Percentiles rank a stretch among this genome's conserved stretches.
Evolutionary conservation across 2,113 vertebrate species (phyloP).

Genomic region (Callopanchax toddi): DNA sequence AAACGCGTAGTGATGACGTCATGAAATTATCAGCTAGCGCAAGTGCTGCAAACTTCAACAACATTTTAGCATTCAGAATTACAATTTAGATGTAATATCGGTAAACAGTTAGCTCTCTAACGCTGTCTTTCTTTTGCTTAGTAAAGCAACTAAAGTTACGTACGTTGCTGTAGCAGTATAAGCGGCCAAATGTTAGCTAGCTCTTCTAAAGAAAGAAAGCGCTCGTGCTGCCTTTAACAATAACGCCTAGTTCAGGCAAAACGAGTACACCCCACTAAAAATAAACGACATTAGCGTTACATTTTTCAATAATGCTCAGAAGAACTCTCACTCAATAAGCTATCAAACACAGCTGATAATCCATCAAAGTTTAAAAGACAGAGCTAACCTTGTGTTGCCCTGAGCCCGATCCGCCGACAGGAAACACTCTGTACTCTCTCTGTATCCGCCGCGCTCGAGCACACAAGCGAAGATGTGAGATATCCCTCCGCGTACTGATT

Average conservation of each 20-base stretch:
- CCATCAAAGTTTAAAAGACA: constrained; percentile 8
- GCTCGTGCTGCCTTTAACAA: constrained; percentile 22
- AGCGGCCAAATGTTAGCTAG: constrained; percentile 42
- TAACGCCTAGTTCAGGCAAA: constrained; percentile 6
- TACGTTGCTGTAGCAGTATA: constrained; percentile 6
- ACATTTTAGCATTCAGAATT: constrained; percentile 2
- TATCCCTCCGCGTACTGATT: constrained; percentile 47
- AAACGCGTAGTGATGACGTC: constrained; percentile 63
- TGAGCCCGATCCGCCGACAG: neutral
- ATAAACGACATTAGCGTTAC: neutral
- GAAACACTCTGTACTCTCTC: constrained; percentile 59
- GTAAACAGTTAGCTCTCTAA: fast-evolving
- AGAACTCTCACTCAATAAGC: fast-evolving
- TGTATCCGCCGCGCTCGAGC: constrained; percentile 66
- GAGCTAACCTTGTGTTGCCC: constrained; percentile 49
- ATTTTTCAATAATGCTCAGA: neutral
- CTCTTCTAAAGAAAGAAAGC: constrained; percentile 65
- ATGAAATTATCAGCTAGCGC: constrained; percentile 23
- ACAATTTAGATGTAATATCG: fast-evolving
- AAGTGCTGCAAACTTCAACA: neutral
- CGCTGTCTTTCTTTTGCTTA: fast-evolving
- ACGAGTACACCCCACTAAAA: fast-evolving
- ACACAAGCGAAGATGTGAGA: neutral
- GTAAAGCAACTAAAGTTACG: neutral
- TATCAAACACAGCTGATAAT: neutral